phyloP scores from a whole-genome alignment of 30 jellyfish, hydroid and myxozoan genomes.

The Aurelia coerulea region DNA sequence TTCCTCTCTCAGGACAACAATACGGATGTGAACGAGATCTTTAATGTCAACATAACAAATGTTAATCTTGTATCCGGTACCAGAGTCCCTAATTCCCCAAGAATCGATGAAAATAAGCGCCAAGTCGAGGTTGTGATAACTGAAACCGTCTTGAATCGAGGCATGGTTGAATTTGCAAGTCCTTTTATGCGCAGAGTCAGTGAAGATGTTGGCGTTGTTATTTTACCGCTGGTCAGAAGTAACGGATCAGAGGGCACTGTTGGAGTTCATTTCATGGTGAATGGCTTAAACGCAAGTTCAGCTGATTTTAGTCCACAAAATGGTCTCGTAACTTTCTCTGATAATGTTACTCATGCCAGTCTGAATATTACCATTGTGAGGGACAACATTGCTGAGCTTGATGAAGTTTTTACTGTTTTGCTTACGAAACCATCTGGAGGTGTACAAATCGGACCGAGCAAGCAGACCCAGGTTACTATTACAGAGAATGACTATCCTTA shows the following conservation, averaged over 20 bases:
- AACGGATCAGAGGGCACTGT: slow-evolving; percentile 88
- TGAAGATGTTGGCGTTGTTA: slow-evolving; percentile 71
- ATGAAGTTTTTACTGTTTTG: slow-evolving; percentile 62
- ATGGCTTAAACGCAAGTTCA: slow-evolving; percentile 41
- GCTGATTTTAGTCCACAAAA: slow-evolving; percentile 66
- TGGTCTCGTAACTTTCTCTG: slow-evolving; percentile 75
- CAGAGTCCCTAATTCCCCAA: slow-evolving; percentile 56
- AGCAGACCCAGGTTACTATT: slow-evolving; percentile 32
- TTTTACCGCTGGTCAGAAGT: slow-evolving; percentile 46
- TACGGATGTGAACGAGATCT: slow-evolving; percentile 75
- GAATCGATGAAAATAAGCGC: slow-evolving; percentile 30
- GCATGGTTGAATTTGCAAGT: slow-evolving; percentile 59
- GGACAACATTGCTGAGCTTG: slow-evolving; percentile 84
- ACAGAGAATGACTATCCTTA: slow-evolving; percentile 85
- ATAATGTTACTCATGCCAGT: slow-evolving; percentile 28
- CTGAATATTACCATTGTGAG: slow-evolving; percentile 53
- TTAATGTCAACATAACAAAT: slow-evolving; percentile 74
- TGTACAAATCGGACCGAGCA: slow-evolving; percentile 67
- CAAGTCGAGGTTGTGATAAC: slow-evolving; percentile 88
- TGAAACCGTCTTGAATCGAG: slow-evolving; percentile 75
- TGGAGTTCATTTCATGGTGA: slow-evolving; percentile 72
- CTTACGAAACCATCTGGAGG: slow-evolving; percentile 96
- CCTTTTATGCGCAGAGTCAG: slow-evolving; percentile 33
- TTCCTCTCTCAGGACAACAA: slow-evolving; percentile 61
- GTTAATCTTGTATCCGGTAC: slow-evolving; percentile 68